Percentiles rank a stretch among this genome's conserved stretches.
Conservation (phyloP, 2,797 vertebrate genomes). For the Pangasius macronema region DNA sequence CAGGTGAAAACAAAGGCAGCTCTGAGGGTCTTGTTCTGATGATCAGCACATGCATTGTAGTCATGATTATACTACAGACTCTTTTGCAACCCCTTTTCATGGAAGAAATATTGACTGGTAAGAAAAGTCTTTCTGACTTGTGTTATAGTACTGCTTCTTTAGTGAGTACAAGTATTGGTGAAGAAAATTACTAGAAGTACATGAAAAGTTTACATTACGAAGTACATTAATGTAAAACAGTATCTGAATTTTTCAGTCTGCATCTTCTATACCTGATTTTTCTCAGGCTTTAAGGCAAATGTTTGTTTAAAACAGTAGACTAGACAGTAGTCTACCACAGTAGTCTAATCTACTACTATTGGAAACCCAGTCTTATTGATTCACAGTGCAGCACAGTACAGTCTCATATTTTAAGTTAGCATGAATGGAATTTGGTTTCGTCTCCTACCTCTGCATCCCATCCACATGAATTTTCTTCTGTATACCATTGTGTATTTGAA, state of each 20-base stretch:
- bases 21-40: background rate
- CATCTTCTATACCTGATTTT: background rate
- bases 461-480: background rate
- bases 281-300: background rate
- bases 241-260: background rate
- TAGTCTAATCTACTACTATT: background rate
- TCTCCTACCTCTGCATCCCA: background rate
- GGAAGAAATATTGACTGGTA: background rate
- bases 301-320: background rate
- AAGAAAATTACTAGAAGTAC: background rate
- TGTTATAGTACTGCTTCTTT: background rate
- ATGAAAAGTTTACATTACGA: background rate
- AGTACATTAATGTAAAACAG: background rate
- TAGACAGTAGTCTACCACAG: background rate
- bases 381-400: too few species aligned
- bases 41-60: conserved; percentile 10
- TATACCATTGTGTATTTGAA: background rate
- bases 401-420: background rate
- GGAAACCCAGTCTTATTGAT: background rate
- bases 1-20: conserved; percentile 36
- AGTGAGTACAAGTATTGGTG: background rate
- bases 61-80: conserved; percentile 2
- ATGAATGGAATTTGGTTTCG: background rate
- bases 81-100: background rate
- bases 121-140: background rate